These are phyloP conservation scores for Cataglyphis albicans DNA, from an alignment of 2,888 invertebrate genomes.

Conservation along the genomic window DNA sequence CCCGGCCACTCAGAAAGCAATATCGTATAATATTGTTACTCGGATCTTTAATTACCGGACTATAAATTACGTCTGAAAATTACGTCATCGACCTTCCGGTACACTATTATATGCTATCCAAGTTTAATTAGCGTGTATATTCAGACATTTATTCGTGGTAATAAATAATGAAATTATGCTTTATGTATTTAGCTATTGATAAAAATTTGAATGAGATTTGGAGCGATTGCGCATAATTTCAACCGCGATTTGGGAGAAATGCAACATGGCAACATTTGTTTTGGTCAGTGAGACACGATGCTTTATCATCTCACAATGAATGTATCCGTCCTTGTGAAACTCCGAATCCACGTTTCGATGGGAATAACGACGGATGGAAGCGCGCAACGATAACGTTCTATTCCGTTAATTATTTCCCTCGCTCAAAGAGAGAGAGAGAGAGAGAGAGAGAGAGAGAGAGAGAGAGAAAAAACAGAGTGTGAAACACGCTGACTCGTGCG, in stretches of 20 bases:
- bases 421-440: neutral
- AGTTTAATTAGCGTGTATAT: neutral
- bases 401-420: slow-evolving; percentile 42
- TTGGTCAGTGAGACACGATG: neutral
- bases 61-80: neutral
- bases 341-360: slow-evolving; percentile 27
- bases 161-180: neutral
- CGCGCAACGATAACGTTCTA: slow-evolving; percentile 28
- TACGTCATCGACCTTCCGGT: neutral
- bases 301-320: slow-evolving; percentile 34
- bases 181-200: neutral
- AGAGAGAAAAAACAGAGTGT: slow-evolving; percentile 6
- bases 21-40: neutral
- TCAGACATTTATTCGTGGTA: neutral
- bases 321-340: slow-evolving; percentile 49
- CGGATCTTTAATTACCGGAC: slow-evolving; percentile 20
- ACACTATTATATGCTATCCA: neutral
- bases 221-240: neutral
- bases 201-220: neutral
- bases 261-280: slow-evolving; percentile 15
- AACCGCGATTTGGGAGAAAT: neutral
- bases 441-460: neutral
- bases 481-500: slow-evolving; percentile 37
- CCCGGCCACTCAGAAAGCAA: slow-evolving; percentile 9
- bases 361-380: slow-evolving; percentile 49